Evolutionary conservation across 1,140 invertebrate genomes (phyloP), one percentile per base, ranked within the genome.

Genomic region (Drosophila auraria): DNA sequence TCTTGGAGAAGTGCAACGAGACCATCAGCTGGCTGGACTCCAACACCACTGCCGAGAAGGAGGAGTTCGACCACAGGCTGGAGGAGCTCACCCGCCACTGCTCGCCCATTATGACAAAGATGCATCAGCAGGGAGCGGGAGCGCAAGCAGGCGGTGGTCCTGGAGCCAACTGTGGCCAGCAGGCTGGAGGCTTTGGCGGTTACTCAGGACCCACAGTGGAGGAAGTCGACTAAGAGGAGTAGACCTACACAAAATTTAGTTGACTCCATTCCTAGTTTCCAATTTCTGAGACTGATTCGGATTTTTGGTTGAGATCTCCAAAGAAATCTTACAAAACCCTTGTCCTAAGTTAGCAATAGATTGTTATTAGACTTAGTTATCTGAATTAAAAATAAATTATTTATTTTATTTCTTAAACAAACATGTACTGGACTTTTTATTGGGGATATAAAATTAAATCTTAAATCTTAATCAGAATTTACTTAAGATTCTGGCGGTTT

Each of bases 201-300:
- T 71, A 75, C 50, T 80, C 86, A 33, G 95, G 95, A 53, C 95
- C 96, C 40, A 96, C 95, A 9, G 95, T 96, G 50, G 96, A 96
- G 91, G 96, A 96, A 93, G 96, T 96, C 27, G 96, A 96, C 91
- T 96, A 95, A 94, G 38, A 9, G 11, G 8, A 9, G 0, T 1
- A 0, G n/a, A n/a, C n/a, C n/a, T 9, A 3, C 33, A 30, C 27
- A 30, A 5, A 30, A 30, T 30, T 30, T 5, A 36, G 33, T 36
- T 9, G 3, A 12, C 33, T 12, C 11, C n/a, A 36, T 56, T 56
- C 33, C 53, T 56, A 23, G 5, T 5, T 56, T 38, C 1, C 23
- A 9, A 5, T 56, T 9, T 56, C 3, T 15, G 33, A 56, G 53
- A 56, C 53, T 56, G 53, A 56, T 38, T 0, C 33, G 17, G 53